Evolutionary conservation across 30 jellyfish, hydroid and myxozoan species (phyloP), one percentile per base, ranked within the genome.

Genomic region (Nemopilema nomurai): DNA sequence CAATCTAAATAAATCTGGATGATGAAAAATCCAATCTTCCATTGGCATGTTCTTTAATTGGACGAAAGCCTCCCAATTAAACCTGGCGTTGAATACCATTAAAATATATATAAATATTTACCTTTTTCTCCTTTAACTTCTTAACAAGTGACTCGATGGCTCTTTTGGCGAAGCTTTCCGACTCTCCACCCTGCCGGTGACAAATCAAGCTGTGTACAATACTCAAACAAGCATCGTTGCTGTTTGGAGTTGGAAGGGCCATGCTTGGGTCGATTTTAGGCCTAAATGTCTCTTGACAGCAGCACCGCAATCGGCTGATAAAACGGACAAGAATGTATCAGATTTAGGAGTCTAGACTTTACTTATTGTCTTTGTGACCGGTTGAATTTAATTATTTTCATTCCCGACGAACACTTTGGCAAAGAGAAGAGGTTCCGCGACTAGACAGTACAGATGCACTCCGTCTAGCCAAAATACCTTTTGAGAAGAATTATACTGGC

Each of bases 111-210:
- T 41, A 41, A 41, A 41, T 41, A 41, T 50, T 22, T 67, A 79
- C 89, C 89, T 90, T 94, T 85, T 94, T 94, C 92, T 94, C 99
- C 74, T 94, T 94, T 24, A 94, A 52, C 70, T 94, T 94, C 82
- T 94, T 94, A 30, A 94, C 97, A 27, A 94, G 82, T 1, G 97
- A 89, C 69, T 94, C 99, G 62, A 94, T 94, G 49, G 99, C 99
- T 85, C 97, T 81, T 65, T 93, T 93, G 16, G 98, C 97, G 84
- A 93, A 93, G 41, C 97, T 78, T 71, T 93, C 98, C 33, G 98
- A 93, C 67, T 93, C 98, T 13, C 97, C 97, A 49, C 98, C 98
- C 72, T 93, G 98, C 28, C 98, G 62, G 74, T 93, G 98, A 57
- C 98, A 93, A 83, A 93, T 93, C 80, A 93, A 84, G 65, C 98